phyloP scores from a whole-genome alignment of 2,113 vertebrate species.

The Psettodes erumei region DNA sequence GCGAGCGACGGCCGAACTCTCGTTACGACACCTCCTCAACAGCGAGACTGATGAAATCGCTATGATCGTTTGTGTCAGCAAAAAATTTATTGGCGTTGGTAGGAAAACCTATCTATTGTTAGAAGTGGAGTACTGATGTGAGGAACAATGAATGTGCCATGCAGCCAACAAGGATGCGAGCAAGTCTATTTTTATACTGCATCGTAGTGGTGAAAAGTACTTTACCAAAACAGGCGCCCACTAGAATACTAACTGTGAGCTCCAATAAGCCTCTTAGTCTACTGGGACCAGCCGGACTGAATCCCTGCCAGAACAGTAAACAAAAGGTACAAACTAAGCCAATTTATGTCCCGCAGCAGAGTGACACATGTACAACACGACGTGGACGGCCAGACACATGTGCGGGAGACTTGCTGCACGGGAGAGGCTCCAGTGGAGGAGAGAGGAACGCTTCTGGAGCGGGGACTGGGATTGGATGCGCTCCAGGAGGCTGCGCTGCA shows the following conservation, averaged over 20 bases:
- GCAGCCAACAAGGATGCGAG: background rate
- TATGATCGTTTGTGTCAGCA: background rate
- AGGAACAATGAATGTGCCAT: conserved; percentile 2
- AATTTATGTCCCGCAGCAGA: conserved; percentile 32
- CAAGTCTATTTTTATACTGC: conserved; percentile 18
- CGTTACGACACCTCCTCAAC: conserved; percentile 9
- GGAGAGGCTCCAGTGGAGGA: background rate
- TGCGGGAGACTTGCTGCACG: background rate
- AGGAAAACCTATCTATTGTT: background rate
- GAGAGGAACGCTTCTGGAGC: background rate
- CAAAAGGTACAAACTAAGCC: conserved; percentile 37
- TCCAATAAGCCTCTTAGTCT: conserved; percentile 55
- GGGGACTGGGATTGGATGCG: conserved; percentile 12
- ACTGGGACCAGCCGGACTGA: conserved; percentile 42
- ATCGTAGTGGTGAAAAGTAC: conserved; percentile 4
- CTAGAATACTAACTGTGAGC: conserved; percentile 36
- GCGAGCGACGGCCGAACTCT: conserved; percentile 30
- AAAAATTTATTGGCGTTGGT: background rate
- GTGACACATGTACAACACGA: background rate
- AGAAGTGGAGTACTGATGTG: background rate
- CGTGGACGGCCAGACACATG: background rate
- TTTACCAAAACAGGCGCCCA: conserved; percentile 30
- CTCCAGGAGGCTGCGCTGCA: background rate
- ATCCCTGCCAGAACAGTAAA: conserved; percentile 41
- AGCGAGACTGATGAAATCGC: conserved; percentile 7